These are phyloP conservation scores for Chironomus striatipennis DNA, from an alignment of 1,140 invertebrate species.

Conservation along the genomic window DNA sequence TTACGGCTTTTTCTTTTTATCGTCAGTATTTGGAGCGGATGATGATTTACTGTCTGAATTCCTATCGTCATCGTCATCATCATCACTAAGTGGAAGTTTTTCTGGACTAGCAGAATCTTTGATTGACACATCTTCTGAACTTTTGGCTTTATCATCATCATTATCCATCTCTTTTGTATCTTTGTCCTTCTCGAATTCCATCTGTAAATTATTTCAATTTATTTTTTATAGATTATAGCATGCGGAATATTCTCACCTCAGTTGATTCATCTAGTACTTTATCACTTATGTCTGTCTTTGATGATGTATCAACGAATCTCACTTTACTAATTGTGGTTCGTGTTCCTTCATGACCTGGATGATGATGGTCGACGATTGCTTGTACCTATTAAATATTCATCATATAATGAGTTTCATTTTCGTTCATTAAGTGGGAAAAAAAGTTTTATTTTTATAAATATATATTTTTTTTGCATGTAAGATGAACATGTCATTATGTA, in stretches of 20 bases:
- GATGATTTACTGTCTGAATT: conserved; percentile 38
- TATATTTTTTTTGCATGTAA: background rate
- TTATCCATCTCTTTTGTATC: conserved; percentile 22
- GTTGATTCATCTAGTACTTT: conserved; percentile 28
- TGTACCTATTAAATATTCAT: conserved; percentile 57
- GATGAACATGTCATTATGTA: no score
- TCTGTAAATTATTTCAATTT: background rate
- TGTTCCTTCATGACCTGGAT: conserved; percentile 53
- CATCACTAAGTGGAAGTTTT: conserved; percentile 38
- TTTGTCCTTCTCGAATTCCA: conserved; percentile 23
- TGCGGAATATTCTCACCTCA: background rate
- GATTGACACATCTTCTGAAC: conserved; percentile 34
- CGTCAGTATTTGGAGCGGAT: conserved; percentile 27
- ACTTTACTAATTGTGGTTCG: conserved; percentile 70
- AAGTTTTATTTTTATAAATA: background rate
- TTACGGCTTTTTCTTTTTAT: conserved; percentile 17
- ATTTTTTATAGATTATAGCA: background rate
- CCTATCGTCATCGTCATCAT: conserved; percentile 39
- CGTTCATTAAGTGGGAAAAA: background rate
- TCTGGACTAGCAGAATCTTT: conserved; percentile 43
- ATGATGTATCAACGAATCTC: conserved; percentile 66
- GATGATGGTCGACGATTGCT: conserved; percentile 84
- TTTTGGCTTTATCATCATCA: conserved; percentile 27
- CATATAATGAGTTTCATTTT: no score
- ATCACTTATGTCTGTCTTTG: conserved; percentile 33